Base-by-base conservation (phyloP, 2,888 invertebrate species). In the Pollenia angustigena region DNA sequence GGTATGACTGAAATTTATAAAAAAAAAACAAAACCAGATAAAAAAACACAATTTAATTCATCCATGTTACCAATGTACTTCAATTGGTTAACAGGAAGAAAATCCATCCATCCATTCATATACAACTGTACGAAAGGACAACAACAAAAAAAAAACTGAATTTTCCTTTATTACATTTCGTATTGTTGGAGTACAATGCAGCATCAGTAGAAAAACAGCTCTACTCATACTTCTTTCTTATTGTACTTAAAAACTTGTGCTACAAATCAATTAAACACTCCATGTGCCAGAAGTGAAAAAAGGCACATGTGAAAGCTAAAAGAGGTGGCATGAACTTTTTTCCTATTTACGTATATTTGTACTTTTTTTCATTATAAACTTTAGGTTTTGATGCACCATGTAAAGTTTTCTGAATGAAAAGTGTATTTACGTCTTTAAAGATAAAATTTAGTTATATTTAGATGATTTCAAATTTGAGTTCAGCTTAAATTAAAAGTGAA, bases 181-280 rank as follows among this genome's bases (percentile, higher is more conserved):
- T 48, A 85, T 85, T 85, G 84, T 79, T 80, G 68, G 16, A 74
- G 60, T 48, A 52, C 42, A 50, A 48, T 44, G n/a, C 69, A 71
- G 56, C 75, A 32, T 62, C 52, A 52, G 71, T 2, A 40, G 64
- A 42, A 69, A 75, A 62, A 52, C 18, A 66, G 18, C 56, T 75
- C 68, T 2, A 10, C 64, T 66, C 44, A 52, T 72, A 74, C 74
- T 85, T 52, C 46, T 58, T n/a, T 48, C 40, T 56, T 68, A 52
- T 85, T 68, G 60, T 48, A 80, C 74, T 69, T 74, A 64, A 74
- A 79, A 76, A 82, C 69, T 86, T 86, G 82, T 79, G 79, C 79
- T 80, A 86, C 78, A 86, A 86, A 86, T 86, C 79, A 86, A 86
- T 86, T 86, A 86, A 85, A 82, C 85, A 82, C 85, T 86, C 69